Base-by-base conservation (phyloP, 2,113 vertebrate species). In the Sturnira hondurensis region DNA sequence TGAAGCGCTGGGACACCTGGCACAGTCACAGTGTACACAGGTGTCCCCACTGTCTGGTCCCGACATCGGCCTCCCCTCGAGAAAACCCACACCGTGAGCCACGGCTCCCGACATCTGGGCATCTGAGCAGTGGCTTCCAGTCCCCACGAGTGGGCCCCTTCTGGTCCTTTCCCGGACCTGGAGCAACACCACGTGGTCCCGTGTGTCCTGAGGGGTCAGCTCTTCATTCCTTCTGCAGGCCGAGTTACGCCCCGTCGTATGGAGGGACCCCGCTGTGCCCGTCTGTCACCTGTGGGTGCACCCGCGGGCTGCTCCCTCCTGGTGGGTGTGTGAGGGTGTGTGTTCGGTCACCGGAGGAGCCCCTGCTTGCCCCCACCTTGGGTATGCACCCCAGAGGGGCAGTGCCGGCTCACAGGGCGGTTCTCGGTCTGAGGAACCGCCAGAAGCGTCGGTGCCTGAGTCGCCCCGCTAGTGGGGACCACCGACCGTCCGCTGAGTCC, bases 231-330 rank as follows among this genome's bases (percentile, higher is more conserved):
- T 38, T 8, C 28, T n/a, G 4, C 33, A 16, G 67, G 67, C 31
- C 4, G 15, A 20, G 17, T 22, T 2, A 1, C 0, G 7, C 26
- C 16, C 85, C 9, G 1, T 2, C 0, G 6, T 0, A 0, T 0
- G 36, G 61, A 20, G 0, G 15, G 47, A 19, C 11, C n/a, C 7
- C 52, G 0, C 7, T 6, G 15, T 22, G 22, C 13, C 13, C 4
- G 10, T 16, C 24, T 4, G 17, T 7, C 14, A 0, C 2, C 31
- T 36, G 24, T 6, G 0, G n/a, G 8, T 1, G 11, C 73, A 10
- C n/a, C 0, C 11, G 1, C 0, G 36, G 31, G 17, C 2, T 2
- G 43, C 4, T 16, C 10, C 56, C 20, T 4, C 12, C 12, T 50
- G 5, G 2, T 0, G 45, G 54, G 38, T 19, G 0, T 16, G 38